Percentiles rank a stretch among this genome's conserved stretches.
Conservation (phyloP, 2,113 vertebrate genomes). For the Mobula hypostoma region DNA sequence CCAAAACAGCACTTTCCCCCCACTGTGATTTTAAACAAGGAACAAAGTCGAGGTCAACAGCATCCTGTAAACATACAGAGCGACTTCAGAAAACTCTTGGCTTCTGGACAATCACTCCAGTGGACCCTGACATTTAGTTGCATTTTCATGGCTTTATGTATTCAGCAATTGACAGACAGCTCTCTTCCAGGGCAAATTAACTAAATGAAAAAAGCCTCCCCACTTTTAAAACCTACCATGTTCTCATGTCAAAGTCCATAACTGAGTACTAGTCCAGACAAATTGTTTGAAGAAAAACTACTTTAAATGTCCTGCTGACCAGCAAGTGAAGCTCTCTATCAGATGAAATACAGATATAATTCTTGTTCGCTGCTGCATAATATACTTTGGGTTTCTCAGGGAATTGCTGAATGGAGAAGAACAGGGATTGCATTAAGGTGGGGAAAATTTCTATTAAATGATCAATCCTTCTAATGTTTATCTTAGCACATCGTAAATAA, state of each 20-base stretch:
- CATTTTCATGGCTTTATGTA: not conserved
- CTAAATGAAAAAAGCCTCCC: not conserved
- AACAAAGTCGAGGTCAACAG: not conserved
- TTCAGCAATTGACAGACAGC: not conserved
- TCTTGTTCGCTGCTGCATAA: not conserved
- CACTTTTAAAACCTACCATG: not conserved
- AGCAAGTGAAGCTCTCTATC: not conserved
- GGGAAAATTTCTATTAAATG: not conserved
- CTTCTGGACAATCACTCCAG: not conserved
- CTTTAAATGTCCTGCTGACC: not conserved
- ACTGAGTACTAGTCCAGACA: not conserved
- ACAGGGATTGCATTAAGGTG: not conserved
- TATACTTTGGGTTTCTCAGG: not conserved
- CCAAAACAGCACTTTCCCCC: not conserved
- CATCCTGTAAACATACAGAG: not conserved
- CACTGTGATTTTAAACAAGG: not conserved
- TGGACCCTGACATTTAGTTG: not conserved
- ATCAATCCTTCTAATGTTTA: conserved; percentile 10
- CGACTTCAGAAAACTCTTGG: not conserved
- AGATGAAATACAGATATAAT: not conserved
- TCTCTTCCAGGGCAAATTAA: not conserved
- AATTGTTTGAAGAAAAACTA: not conserved
- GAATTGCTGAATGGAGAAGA: not conserved
- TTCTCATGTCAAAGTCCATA: not conserved
- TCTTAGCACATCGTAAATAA: not conserved